Conservation (phyloP, 2,113 vertebrate species). For the Scartelaos histophorus region DNA sequence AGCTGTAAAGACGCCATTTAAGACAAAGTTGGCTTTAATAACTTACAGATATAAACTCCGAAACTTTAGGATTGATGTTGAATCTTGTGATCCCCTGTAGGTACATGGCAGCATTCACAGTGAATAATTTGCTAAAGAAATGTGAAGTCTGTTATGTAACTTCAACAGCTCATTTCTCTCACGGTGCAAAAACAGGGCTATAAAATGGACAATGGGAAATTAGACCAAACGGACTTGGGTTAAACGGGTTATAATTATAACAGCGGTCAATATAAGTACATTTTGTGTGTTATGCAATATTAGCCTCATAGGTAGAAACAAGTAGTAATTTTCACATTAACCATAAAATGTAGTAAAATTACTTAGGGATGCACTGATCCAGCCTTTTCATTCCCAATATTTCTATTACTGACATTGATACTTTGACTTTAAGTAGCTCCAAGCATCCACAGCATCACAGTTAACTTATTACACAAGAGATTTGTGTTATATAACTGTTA, state of each 20-base stretch:
- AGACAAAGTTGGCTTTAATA: conserved; percentile 8
- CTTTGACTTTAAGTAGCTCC: no score
- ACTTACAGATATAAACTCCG: not conserved
- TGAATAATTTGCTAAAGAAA: conserved; percentile 4
- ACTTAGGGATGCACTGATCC: not conserved
- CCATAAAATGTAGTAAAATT: not conserved
- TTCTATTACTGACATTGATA: no score
- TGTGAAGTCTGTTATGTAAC: not conserved
- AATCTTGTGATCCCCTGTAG: not conserved
- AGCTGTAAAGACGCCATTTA: conserved; percentile 3
- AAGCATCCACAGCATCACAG: no score
- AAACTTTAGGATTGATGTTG: conserved; percentile 7
- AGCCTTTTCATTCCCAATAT: no score
- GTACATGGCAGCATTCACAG: not conserved
- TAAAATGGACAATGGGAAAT: not conserved
- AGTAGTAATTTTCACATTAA: not conserved
- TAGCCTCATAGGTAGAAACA: not conserved
- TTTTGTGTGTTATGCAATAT: not conserved
- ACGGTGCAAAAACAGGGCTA: not conserved
- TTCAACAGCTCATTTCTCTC: not conserved
- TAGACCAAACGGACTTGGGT: not conserved
- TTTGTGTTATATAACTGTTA: no score
- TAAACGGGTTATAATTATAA: not conserved
- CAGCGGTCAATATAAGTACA: not conserved
- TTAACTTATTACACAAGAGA: no score